Percentiles rank a stretch among this genome's conserved stretches.
Conservation (phyloP, 2,113 vertebrate genomes). For the Sinocyclocheilus anshuiensis region DNA sequence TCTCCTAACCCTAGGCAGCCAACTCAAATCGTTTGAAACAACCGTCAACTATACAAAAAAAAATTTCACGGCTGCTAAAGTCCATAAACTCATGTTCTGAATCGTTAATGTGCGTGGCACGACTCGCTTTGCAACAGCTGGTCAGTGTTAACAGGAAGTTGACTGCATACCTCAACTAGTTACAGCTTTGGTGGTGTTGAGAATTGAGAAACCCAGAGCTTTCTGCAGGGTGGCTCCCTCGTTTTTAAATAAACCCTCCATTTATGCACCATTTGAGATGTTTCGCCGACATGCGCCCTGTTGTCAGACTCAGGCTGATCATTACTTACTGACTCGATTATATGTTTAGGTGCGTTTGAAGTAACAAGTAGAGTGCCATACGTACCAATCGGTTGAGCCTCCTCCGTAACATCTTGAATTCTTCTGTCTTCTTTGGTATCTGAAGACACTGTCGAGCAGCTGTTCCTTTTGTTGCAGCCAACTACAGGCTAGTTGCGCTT, state of each 20-base stretch:
- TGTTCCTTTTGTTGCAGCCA: constrained; percentile 61
- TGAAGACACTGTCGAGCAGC: constrained; percentile 60
- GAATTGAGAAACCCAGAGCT: constrained; percentile 12
- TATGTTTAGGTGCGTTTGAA: not conserved
- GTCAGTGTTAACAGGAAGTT: constrained; percentile 28
- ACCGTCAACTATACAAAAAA: not conserved
- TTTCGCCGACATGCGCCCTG: not conserved
- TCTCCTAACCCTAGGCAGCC: not conserved
- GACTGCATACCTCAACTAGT: constrained; percentile 10
- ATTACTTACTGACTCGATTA: not conserved
- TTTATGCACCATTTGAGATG: not conserved
- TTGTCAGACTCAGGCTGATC: not conserved
- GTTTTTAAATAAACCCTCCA: not conserved
- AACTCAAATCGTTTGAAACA: not conserved
- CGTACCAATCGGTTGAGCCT: constrained; percentile 75
- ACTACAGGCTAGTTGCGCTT: constrained; percentile 62
- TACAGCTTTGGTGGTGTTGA: constrained; percentile 12
- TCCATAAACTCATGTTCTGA: not conserved
- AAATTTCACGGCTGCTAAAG: not conserved
- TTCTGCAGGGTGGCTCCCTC: not conserved
- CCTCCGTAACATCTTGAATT: constrained; percentile 74
- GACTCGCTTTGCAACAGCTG: constrained; percentile 18
- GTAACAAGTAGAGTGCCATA: constrained; percentile 42
- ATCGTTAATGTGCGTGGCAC: not conserved
- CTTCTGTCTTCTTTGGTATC: constrained; percentile 55